Evolutionary conservation across 2,888 invertebrate species (phyloP), one percentile per base, ranked within the genome.

Genomic region (Stenotaenia linearis): DNA sequence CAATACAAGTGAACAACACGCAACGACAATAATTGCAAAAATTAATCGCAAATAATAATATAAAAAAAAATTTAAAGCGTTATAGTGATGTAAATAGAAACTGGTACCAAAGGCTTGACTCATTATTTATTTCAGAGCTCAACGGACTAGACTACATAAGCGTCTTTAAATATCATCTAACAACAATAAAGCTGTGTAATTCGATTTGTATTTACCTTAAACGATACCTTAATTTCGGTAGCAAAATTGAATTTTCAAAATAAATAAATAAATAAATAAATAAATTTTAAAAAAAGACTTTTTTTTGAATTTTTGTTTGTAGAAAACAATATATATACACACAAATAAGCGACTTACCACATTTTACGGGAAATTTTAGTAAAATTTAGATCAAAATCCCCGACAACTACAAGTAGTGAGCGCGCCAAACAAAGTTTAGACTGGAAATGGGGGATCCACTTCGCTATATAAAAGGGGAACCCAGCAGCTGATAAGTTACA

Each of bases 41-140:
- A 50, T 4, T n/a, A 50, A 37, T 10, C 40, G n/a, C 83, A 83
- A 82, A 82, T 61, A 80, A 80, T 81, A 80, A 81, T 78, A 56
- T 10, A 35, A 18, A 10, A 25, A 78, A 32, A 23, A 78, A 15
- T 25, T 69, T 69, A 25, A 69, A 25, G 4, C 23, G 25, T 12
- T 30, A 79, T 25, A 69, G 25, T 25, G 1, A 69, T 5, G 1
- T 23, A 61, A 21, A 61, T 18, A 50, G 50, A 23, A 7, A 9
- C 7, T 15, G 28, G 69, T 25, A 69, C n/a, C 69, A 69, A 69
- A 69, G 69, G 28, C 25, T 69, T 69, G 69, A 69, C 25, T 69
- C 69, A 69, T 69, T 69, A 25, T 25, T 69, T 69, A 69, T 69
- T 69, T 69, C 69, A 69, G 69, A 69, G 69, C 69, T 28, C 23